These are phyloP conservation scores for Coenobita brevimanus DNA, from an alignment of 1,140 invertebrate genomes.

Conservation along the genomic window DNA sequence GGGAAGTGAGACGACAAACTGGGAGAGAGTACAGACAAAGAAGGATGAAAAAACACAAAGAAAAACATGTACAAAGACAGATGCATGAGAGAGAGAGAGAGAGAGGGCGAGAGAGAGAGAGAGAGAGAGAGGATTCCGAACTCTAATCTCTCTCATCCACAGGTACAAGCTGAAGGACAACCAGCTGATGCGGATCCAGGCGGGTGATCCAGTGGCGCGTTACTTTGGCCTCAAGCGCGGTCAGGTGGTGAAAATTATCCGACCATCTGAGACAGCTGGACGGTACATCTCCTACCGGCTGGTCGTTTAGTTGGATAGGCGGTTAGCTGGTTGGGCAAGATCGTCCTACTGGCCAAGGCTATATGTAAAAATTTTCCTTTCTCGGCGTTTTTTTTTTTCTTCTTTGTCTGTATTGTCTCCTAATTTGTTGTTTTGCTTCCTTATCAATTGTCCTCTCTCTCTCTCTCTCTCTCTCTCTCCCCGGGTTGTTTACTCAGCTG, in stretches of 20 bases:
- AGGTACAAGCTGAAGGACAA: conserved; percentile 95
- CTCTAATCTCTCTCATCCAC: background rate
- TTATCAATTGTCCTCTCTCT: background rate
- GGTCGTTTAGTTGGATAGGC: conserved; percentile 75
- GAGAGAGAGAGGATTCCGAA: background rate
- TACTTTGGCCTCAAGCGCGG: conserved; percentile 98
- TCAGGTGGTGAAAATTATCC: conserved; percentile 95
- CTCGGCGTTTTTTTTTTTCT: conserved; percentile 3
- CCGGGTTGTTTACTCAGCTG: too few relatives aligned
- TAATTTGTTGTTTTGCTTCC: background rate
- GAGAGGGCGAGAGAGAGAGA: too few relatives aligned
- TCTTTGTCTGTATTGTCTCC: background rate
- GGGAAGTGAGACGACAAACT: too few relatives aligned
- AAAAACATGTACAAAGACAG: too few relatives aligned
- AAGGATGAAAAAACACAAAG: too few relatives aligned
- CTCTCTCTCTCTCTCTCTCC: conserved; percentile 4
- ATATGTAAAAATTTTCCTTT: background rate
- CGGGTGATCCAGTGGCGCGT: conserved; percentile 96
- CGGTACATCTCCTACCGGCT: conserved; percentile 98
- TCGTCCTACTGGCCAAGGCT: too few relatives aligned
- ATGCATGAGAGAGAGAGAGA: too few relatives aligned
- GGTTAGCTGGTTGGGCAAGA: too few relatives aligned
- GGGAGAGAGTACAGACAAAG: too few relatives aligned
- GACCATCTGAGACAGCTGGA: conserved; percentile 97
- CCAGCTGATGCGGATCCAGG: conserved; percentile 99